Conservation (phyloP, 2,797 vertebrate genomes). For the Peromyscus melanophrys region DNA sequence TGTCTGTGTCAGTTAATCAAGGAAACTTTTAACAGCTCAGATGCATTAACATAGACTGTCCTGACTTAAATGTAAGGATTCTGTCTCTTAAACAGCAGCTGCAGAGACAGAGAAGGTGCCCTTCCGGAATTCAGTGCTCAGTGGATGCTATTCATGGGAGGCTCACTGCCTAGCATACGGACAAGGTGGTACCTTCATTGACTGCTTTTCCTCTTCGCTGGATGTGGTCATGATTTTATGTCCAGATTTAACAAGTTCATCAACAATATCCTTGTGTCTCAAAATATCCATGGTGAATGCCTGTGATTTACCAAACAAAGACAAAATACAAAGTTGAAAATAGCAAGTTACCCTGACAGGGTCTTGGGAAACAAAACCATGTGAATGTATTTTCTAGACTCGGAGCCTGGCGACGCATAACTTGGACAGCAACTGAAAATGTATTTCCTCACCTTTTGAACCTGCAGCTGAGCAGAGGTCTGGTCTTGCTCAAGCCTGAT, state of each 20-base stretch:
- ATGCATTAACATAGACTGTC: background rate
- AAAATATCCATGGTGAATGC: conserved; percentile 98
- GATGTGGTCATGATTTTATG: conserved; percentile 94
- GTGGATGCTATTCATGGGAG: background rate
- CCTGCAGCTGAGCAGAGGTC: conserved; percentile 96
- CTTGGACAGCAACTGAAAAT: conserved; percentile 83
- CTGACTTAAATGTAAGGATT: conserved; percentile 65
- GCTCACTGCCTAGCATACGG: conserved; percentile 18
- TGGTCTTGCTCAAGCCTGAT: conserved; percentile 98
- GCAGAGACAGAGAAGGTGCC: conserved; percentile 25
- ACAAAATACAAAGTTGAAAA: conserved; percentile 67
- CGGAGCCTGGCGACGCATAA: conserved; percentile 60
- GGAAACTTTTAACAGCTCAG: conserved; percentile 38
- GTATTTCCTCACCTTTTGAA: conserved; percentile 96
- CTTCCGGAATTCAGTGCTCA: background rate
- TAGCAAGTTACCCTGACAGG: conserved; percentile 42
- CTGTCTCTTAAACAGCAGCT: conserved; percentile 34
- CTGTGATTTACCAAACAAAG: conserved; percentile 88
- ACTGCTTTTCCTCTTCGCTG: conserved; percentile 94
- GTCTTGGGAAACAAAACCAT: conserved; percentile 80
- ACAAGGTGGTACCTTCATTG: conserved; percentile 91
- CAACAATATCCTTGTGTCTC: conserved; percentile 97
- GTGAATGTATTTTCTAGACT: conserved; percentile 76
- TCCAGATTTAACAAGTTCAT: conserved; percentile 95
- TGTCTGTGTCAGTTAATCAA: background rate